phyloP scores from a whole-genome alignment of 1,140 invertebrate species.

The Pygmarrhopalites habei region DNA sequence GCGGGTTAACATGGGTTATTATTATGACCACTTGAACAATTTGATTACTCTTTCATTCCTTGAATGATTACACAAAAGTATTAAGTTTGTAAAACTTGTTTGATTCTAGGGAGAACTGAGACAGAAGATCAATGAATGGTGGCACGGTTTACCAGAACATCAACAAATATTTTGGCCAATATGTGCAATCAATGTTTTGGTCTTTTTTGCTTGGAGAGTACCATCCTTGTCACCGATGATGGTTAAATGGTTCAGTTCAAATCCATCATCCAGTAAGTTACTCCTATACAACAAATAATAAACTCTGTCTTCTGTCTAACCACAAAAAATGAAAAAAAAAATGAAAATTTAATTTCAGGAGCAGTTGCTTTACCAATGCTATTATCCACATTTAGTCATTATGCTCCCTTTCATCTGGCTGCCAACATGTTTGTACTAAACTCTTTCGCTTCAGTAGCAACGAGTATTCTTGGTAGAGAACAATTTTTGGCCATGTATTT shows the following conservation, averaged over 20 bases:
- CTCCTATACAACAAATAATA: no score
- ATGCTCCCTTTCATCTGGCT: constrained; percentile 72
- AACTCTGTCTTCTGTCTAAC: no score
- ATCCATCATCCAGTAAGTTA: constrained; percentile 63
- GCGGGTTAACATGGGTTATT: neutral
- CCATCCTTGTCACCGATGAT: constrained; percentile 64
- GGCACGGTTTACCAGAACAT: constrained; percentile 63
- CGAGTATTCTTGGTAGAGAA: constrained; percentile 77
- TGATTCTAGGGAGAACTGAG: constrained; percentile 47
- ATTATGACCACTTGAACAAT: no score
- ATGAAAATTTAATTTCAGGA: no score
- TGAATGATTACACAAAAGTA: no score
- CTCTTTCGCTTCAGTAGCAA: constrained; percentile 61
- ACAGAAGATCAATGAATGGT: constrained; percentile 58
- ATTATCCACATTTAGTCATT: constrained; percentile 88
- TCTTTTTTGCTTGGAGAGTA: constrained; percentile 76
- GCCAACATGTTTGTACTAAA: constrained; percentile 95
- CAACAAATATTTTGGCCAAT: constrained; percentile 74
- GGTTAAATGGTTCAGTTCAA: constrained; percentile 77
- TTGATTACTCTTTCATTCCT: no score
- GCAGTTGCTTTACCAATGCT: constrained; percentile 77
- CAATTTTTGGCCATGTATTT: constrained; percentile 88
- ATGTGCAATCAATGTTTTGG: constrained; percentile 65
- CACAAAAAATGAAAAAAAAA: no score
- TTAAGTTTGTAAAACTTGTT: neutral